Evolutionary conservation across 2,113 vertebrate genomes (phyloP), one percentile per base, ranked within the genome.

Genomic region (Charadrius vociferus): DNA sequence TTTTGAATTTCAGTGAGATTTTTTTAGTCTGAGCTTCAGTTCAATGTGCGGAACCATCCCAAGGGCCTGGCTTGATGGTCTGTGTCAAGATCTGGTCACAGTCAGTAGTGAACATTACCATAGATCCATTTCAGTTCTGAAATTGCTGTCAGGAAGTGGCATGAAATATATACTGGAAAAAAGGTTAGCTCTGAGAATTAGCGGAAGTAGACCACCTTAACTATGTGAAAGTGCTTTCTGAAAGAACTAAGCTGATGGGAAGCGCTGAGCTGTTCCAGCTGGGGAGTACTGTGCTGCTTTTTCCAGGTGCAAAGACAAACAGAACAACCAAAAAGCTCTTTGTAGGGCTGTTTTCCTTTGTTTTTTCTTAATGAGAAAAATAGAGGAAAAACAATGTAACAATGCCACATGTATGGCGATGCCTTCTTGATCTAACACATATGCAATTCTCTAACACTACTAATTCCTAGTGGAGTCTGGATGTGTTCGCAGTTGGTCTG

Each of bases 381-480:
- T 20, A 59, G 78, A 89, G 91, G 90, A 89, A 91, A 96, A 97
- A 36, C 93, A 86, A 77, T 53, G 80, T 79, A 86, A 63, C 9
- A 16, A 88, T 96, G 96, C 96, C 97, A 73, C 53, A 9, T 74
- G 85, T 94, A 88, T 97, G 82, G 88, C 86, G 0, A 94, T 97
- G 97, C 97, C 98, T 98, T 98, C 97, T 97, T 96, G 86, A 97
- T 85, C 74, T 94, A 96, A 88, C 23, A 68, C 78, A 91, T 97
- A 96, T 97, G 96, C 96, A 96, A 36, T 98, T 97, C 98, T 94
- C 91, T 96, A 93, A 95, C 94, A 94, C 95, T 97, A 96, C 94
- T 95, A 81, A 95, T 97, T 97, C 71, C 79, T 94, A 22, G 24
- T 82, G 88, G 95, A 59, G 78, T 88, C 94, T 97, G 86, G 89